Base-by-base conservation (phyloP, 2,797 vertebrate species). In the Macropus fuliginosus region DNA sequence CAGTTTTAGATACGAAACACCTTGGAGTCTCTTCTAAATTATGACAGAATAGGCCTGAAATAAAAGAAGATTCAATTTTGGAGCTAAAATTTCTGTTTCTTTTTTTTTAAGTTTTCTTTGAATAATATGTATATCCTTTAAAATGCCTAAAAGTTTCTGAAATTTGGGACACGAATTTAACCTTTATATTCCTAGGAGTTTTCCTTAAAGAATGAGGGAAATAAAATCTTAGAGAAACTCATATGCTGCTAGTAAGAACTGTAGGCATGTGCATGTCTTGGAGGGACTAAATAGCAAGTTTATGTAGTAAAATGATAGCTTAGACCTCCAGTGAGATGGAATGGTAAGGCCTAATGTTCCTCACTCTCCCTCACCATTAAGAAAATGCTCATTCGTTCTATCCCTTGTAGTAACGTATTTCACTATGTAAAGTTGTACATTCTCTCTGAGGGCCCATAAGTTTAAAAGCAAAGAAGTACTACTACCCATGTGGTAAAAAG, bases 41-140 rank as follows among this genome's bases (percentile, higher is more conserved):
- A 27, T 50, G 21, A 50, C 74, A 50, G 10, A 27, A 50, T 87
- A 28, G 11, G 3, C 40, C 40, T 91, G 18, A 34, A 57, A 56
- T 55, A 59, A 54, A 91, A 95, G 29, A 90, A 96, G 95, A 94
- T 90, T 50, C n/a, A 34, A 96, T 59, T 87, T 91, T 34, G 40
- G 91, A 50, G 6, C 56, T 91, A 74, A 93, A 8, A 0, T 54
- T 93, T 92, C 54, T 27, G 93, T 81, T 96, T 24, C 52, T 55
- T 5, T 27, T 56, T 91, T 94, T 40, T 81, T 46, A 74, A 34
- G 90, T 55, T 94, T 94, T 92, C 81, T 10, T n/a, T 40, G 59
- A 91, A 93, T 90, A 87, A 27, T 18, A 29, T 34, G 28, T 55
- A 91, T 56, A 8, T 56, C 54, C 34, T 94, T 31, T 56, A 91